These are phyloP conservation scores for Hyperoodon ampullatus DNA, from an alignment of 2,113 vertebrate species.

Conservation along the genomic window DNA sequence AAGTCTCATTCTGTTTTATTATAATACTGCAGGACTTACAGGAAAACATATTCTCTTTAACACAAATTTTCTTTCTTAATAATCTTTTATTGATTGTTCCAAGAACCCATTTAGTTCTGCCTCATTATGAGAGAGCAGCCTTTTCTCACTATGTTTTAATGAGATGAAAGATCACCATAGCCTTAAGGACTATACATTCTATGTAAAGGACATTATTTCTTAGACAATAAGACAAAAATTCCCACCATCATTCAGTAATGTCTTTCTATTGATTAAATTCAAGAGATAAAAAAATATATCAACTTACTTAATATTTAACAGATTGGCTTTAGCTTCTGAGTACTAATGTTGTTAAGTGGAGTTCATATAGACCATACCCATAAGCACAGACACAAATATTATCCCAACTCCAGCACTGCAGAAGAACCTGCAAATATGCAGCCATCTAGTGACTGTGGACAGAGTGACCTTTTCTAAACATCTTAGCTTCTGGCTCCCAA, in stretches of 20 bases:
- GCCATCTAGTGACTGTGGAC: neutral
- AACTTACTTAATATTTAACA: constrained; percentile 75
- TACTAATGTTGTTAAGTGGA: constrained; percentile 58
- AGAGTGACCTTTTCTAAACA: neutral
- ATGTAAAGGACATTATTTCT: constrained; percentile 71
- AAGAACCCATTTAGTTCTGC: constrained; percentile 81
- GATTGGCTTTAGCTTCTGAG: constrained; percentile 65
- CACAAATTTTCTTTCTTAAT: constrained; percentile 80
- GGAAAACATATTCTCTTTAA: constrained; percentile 73
- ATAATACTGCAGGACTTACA: constrained; percentile 70
- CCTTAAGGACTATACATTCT: constrained; percentile 66
- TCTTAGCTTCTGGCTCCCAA: neutral
- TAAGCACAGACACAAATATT: neutral
- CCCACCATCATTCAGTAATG: constrained; percentile 62
- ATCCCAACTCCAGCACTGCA: neutral
- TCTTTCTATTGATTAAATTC: constrained; percentile 78
- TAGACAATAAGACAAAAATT: constrained; percentile 69
- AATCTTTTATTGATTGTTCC: constrained; percentile 83
- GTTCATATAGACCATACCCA: constrained; percentile 56
- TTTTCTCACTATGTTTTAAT: constrained; percentile 85
- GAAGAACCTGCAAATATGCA: neutral
- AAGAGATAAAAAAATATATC: constrained; percentile 75
- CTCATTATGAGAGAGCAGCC: constrained; percentile 77
- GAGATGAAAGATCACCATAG: constrained; percentile 77
- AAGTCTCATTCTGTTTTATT: constrained; percentile 45